Evolutionary conservation across 2,113 vertebrate genomes (phyloP).

Genomic region (Charadrius vociferus): DNA sequence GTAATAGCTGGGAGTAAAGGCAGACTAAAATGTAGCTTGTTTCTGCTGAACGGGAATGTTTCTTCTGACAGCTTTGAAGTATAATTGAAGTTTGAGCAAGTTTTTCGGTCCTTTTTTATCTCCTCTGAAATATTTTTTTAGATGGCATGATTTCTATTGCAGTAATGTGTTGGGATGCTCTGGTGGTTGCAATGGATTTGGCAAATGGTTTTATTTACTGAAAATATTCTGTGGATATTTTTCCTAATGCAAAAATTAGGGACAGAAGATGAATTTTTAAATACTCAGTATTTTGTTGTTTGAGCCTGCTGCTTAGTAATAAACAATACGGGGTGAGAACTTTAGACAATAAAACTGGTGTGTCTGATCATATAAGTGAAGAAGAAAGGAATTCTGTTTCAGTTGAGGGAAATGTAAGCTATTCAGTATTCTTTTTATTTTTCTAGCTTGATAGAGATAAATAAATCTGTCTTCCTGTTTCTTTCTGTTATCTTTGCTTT

Average conservation of each 20-base stretch:
- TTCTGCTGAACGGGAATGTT: not conserved
- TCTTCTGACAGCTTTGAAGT: not conserved
- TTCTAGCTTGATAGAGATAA: not conserved
- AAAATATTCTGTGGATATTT: not conserved
- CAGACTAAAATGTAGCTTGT: not conserved
- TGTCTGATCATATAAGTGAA: not conserved
- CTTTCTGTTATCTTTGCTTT: not conserved
- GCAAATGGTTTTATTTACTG: not conserved
- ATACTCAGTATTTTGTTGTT: not conserved
- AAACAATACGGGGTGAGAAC: not conserved
- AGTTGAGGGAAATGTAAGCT: not conserved
- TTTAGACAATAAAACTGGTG: not conserved
- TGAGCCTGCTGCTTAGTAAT: not conserved
- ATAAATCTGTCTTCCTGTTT: not conserved
- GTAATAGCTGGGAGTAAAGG: not conserved
- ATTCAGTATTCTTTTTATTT: not conserved
- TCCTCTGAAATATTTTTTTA: not conserved
- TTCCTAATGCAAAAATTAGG: not conserved
- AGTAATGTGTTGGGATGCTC: not conserved
- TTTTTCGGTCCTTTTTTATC: not conserved
- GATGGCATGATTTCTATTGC: not conserved
- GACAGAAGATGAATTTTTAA: not conserved
- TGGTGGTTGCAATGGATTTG: not conserved
- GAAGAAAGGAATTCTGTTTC: not conserved
- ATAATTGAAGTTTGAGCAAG: not conserved